These are phyloP conservation scores for Agrilus mali DNA, from an alignment of 2,888 invertebrate species.

Conservation along the genomic window DNA sequence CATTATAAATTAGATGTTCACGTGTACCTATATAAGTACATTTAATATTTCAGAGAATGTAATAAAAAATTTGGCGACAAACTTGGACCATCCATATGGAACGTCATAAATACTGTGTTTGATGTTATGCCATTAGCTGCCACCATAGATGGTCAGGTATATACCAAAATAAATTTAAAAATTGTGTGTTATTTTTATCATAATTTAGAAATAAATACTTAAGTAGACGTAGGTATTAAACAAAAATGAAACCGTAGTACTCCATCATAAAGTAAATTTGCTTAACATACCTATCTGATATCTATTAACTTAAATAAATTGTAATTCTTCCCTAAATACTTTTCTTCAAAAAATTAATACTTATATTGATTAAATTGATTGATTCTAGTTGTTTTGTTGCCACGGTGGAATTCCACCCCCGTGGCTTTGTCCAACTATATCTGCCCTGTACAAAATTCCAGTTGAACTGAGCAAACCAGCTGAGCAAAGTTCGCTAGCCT, in stretches of 20 bases:
- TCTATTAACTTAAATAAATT: no score
- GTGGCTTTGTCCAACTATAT: conserved; percentile 47
- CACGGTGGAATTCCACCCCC: conserved; percentile 69
- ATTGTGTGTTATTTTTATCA: no score
- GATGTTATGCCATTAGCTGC: conserved; percentile 63
- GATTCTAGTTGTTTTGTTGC: conserved; percentile 55
- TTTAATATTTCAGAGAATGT: conserved; percentile 47
- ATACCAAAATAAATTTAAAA: no score
- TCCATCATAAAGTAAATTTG: no score
- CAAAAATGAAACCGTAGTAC: no score
- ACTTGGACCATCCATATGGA: conserved; percentile 53
- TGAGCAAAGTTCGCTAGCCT: conserved; percentile 55
- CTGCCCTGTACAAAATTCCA: conserved; percentile 53
- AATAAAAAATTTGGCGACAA: conserved; percentile 51
- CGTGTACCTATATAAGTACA: no score
- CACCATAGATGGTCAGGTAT: conserved; percentile 55
- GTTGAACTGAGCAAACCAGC: conserved; percentile 52
- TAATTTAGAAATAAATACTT: no score
- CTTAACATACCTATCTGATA: no score
- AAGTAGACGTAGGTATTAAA: no score
- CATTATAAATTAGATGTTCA: no score
- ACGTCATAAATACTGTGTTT: conserved; percentile 55
- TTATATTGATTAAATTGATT: not conserved
- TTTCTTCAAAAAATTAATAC: not conserved
- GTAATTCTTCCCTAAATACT: no score